Conservation (phyloP, 2,113 vertebrate genomes). For the Myodes glareolus region DNA sequence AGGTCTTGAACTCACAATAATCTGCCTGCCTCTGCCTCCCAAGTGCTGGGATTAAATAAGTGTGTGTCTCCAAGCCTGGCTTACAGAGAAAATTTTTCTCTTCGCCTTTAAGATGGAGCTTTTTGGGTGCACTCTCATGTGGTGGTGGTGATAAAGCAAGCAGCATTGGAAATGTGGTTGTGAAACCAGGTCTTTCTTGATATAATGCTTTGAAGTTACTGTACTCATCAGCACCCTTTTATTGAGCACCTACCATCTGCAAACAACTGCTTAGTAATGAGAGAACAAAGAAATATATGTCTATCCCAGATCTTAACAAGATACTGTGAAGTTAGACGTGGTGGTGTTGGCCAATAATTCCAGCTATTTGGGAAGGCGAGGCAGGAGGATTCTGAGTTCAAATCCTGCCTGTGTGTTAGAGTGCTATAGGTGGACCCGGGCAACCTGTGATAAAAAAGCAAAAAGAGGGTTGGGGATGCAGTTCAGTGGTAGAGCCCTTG, state of each 20-base stretch:
- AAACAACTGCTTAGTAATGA: constrained; percentile 20
- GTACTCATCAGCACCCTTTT: constrained; percentile 32
- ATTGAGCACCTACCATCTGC: constrained; percentile 26
- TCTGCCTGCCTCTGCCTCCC: neutral
- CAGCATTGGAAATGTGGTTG: constrained; percentile 23
- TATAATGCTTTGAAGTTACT: constrained; percentile 6
- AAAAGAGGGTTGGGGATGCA: neutral
- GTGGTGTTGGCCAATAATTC: neutral
- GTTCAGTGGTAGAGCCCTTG: neutral
- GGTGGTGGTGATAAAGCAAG: constrained; percentile 24
- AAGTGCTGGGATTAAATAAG: neutral
- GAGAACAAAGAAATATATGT: constrained; percentile 25
- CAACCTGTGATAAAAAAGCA: neutral
- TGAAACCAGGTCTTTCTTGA: neutral
- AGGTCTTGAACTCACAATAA: neutral
- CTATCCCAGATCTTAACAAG: neutral
- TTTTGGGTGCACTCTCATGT: neutral
- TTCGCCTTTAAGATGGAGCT: constrained; percentile 45
- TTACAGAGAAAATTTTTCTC: neutral
- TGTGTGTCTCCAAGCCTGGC: too few species aligned
- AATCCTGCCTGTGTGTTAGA: neutral
- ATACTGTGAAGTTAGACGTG: neutral
- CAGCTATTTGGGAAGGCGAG: neutral
- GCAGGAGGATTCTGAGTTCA: neutral
- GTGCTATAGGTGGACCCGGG: neutral